Conservation (phyloP, 2,113 vertebrate species). For the Cebus imitator region DNA sequence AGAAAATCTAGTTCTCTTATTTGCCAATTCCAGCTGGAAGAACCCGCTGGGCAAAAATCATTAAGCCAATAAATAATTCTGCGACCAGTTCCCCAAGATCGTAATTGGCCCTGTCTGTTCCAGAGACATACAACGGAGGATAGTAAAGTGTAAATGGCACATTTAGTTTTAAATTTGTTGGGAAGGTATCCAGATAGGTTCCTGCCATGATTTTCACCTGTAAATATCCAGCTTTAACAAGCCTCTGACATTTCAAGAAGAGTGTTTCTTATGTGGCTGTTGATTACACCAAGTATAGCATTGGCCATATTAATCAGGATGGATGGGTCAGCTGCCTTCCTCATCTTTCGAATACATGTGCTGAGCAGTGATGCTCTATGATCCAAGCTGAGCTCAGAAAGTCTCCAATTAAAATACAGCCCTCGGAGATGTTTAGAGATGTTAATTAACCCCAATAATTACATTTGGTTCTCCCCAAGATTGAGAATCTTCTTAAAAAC, state of each 20-base stretch:
- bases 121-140: background rate
- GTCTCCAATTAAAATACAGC: background rate
- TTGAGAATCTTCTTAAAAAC: constrained; percentile 41
- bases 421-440: background rate
- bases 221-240: background rate
- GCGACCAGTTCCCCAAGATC: background rate
- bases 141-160: background rate
- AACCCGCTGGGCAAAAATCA: background rate
- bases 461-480: background rate
- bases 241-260: background rate
- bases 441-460: constrained; percentile 24
- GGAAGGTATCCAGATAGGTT: background rate
- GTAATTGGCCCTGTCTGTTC: background rate
- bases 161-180: constrained; percentile 20
- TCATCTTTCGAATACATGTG: background rate
- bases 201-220: background rate
- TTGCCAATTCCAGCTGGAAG: background rate
- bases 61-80: background rate
- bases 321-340: background rate
- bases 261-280: background rate
- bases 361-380: background rate
- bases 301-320: background rate
- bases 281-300: background rate
- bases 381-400: background rate
- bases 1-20: background rate